Conservation (phyloP, 2,797 vertebrate genomes). For the Alectoris magna region DNA sequence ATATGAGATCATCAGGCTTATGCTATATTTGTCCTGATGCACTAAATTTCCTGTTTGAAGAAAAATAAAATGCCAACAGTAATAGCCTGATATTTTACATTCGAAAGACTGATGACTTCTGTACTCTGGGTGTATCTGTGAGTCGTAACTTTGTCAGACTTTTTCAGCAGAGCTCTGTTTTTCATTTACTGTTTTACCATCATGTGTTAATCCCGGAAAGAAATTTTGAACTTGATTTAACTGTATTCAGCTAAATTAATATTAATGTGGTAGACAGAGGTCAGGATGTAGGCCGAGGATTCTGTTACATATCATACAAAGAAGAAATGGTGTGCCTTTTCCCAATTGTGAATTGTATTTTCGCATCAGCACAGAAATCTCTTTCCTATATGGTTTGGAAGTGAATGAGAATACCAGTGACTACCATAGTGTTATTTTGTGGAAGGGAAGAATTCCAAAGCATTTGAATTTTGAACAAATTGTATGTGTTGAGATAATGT, state of each 20-base stretch:
- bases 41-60: background rate
- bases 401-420: background rate
- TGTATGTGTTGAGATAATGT: background rate
- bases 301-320: no score
- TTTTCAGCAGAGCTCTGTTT: background rate
- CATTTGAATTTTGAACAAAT: background rate
- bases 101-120: background rate
- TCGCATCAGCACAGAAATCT: background rate
- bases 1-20: background rate
- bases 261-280: background rate
- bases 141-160: background rate
- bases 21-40: background rate
- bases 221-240: background rate
- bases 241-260: background rate
- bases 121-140: background rate
- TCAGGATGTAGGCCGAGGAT: background rate
- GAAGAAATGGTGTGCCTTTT: background rate
- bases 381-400: background rate
- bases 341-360: no score
- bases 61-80: background rate
- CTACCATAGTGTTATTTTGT: background rate
- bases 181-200: background rate
- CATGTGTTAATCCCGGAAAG: background rate
- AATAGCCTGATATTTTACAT: background rate
- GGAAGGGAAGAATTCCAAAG: background rate